These are phyloP conservation scores for Glyptemys insculpta DNA, from an alignment of 2,797 vertebrate species.

Conservation along the genomic window DNA sequence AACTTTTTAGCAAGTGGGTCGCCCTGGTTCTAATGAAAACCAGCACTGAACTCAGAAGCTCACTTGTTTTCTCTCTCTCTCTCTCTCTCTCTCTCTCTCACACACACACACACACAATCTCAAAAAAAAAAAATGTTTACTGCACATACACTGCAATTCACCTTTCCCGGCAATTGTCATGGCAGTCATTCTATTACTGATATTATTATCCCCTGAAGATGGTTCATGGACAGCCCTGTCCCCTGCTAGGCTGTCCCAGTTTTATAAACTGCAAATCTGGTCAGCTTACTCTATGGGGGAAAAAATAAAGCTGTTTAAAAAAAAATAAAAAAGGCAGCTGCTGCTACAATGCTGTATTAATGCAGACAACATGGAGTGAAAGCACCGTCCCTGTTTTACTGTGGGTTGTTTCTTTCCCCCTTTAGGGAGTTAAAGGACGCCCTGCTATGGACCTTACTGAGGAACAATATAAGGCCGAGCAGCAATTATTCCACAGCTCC, in stretches of 20 bases:
- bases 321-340: constrained; percentile 41
- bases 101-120: background rate
- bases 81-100: background rate
- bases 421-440: background rate
- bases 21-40: background rate
- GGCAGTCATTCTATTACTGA: constrained; percentile 56
- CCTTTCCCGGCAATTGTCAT: constrained; percentile 30
- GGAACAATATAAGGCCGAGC: background rate
- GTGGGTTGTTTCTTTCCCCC: background rate
- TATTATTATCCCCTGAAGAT: constrained; percentile 72
- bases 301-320: constrained; percentile 17
- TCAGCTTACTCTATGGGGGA: background rate
- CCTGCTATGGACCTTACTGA: background rate
- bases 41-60: background rate
- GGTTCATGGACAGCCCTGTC: constrained; percentile 42
- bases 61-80: background rate
- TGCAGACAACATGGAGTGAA: background rate
- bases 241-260: constrained; percentile 77
- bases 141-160: background rate
- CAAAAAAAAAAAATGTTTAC: background rate
- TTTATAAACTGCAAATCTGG: constrained; percentile 77
- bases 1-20: background rate
- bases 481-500: background rate
- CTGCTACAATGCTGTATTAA: background rate
- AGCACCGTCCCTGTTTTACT: background rate